Evolutionary conservation across 53 echinoderm and acorn worm species (phyloP).

Genomic region (Paelopatides confundens): DNA sequence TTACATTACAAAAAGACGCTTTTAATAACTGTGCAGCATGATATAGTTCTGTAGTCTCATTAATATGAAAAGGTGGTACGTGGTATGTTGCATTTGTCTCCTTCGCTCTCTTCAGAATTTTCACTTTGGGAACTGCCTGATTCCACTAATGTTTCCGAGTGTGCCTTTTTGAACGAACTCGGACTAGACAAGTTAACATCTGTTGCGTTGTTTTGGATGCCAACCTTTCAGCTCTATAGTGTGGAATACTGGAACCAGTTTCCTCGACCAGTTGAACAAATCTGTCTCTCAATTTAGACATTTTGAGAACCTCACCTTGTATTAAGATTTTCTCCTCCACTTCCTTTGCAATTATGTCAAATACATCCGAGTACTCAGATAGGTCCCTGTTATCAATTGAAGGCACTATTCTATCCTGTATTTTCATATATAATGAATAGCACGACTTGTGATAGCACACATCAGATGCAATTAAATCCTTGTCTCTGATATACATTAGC

Average conservation of each 20-base stretch:
- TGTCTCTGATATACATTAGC: neutral
- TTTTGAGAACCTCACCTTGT: too few relatives aligned
- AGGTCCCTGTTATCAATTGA: neutral
- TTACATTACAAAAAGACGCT: too few relatives aligned
- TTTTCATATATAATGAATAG: neutral
- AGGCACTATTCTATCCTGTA: neutral
- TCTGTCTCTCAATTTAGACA: too few relatives aligned
- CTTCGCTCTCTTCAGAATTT: too few relatives aligned
- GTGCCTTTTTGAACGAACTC: neutral
- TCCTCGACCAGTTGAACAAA: too few relatives aligned
- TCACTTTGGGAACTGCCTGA: neutral
- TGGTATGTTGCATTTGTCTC: neutral
- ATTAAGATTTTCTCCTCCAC: too few relatives aligned
- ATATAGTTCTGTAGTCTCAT: neutral
- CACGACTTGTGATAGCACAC: constrained; percentile 6
- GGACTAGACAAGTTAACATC: constrained; percentile 21
- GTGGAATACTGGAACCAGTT: too few relatives aligned
- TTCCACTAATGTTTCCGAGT: neutral
- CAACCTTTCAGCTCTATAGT: too few relatives aligned
- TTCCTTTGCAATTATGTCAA: neutral
- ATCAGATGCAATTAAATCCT: neutral
- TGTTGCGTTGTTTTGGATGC: neutral
- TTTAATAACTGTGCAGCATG: neutral
- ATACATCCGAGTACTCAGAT: neutral
- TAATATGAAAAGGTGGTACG: too few relatives aligned